Evolutionary conservation across 2,113 vertebrate species (phyloP).

Genomic region (Pyxicephalus adspersus): DNA sequence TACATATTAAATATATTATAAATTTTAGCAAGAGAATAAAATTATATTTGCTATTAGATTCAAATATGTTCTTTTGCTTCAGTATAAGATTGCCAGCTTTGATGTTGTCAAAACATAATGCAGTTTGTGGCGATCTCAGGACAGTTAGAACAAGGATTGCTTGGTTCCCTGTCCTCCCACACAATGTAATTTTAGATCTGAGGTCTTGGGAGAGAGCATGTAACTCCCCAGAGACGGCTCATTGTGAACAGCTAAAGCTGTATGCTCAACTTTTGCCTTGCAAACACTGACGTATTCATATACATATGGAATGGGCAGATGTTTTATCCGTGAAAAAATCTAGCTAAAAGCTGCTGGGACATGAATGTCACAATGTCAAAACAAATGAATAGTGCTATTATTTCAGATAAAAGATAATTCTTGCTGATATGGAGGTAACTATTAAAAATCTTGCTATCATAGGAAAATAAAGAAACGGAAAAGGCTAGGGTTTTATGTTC

Average conservation of each 20-base stretch:
- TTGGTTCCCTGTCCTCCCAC: constrained; percentile 38
- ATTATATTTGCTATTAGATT: not conserved
- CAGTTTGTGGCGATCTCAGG: constrained; percentile 19
- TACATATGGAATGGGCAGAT: not conserved
- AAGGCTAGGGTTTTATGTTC: no score
- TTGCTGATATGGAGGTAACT: no score
- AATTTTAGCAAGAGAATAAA: no score
- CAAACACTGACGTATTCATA: constrained; percentile 31
- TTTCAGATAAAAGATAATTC: no score
- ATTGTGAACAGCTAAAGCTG: constrained; percentile 22
- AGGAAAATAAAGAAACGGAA: no score
- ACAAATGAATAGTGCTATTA: not conserved
- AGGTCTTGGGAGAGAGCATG: constrained; percentile 55
- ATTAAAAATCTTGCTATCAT: no score
- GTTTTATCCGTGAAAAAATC: constrained; percentile 1
- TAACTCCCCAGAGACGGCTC: constrained; percentile 22
- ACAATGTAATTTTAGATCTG: constrained; percentile 47
- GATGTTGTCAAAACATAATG: constrained; percentile 35
- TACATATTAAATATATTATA: no score
- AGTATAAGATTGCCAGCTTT: constrained; percentile 15
- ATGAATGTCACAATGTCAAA: not conserved
- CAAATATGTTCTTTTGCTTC: not conserved
- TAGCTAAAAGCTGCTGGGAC: not conserved
- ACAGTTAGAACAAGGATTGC: constrained; percentile 43
- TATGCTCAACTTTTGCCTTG: constrained; percentile 13